Evolutionary conservation across 2,113 vertebrate species (phyloP).

Genomic region (Albula goreensis): DNA sequence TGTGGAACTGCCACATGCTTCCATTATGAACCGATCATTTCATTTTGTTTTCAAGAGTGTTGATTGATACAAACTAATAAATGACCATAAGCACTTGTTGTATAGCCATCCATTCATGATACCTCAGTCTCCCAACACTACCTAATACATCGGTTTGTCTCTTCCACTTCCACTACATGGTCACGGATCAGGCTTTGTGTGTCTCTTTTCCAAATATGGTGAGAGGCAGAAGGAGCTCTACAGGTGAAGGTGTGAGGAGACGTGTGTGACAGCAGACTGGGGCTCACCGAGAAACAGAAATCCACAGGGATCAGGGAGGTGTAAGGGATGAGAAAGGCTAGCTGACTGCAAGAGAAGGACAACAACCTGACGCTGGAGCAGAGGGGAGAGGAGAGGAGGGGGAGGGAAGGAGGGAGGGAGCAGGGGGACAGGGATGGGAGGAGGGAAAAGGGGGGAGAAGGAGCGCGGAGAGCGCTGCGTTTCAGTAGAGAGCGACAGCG

Average conservation of each 20-base stretch:
- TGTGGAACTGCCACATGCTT: no score
- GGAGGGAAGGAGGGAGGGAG: not conserved
- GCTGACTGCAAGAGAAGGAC: not conserved
- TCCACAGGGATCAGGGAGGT: not conserved
- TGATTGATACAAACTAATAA: no score
- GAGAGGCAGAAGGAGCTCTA: not conserved
- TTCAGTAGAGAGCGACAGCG: slow-evolving; percentile 5
- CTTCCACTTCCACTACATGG: not conserved
- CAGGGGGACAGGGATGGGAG: not conserved
- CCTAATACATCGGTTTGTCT: not conserved
- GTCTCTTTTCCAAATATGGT: not conserved
- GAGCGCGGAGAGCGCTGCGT: not conserved
- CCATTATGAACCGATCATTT: no score
- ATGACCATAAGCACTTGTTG: no score
- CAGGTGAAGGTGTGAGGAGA: not conserved
- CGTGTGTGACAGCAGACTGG: not conserved
- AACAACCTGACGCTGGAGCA: slow-evolving; percentile 21
- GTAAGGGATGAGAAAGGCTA: not conserved
- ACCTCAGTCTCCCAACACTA: not conserved
- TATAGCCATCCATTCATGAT: not conserved
- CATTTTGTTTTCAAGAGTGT: no score
- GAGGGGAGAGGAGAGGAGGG: not conserved
- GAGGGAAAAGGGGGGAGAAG: not conserved
- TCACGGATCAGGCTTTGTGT: not conserved
- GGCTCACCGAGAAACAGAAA: not conserved